Evolutionary conservation across 2,797 vertebrate species (phyloP), one percentile per base, ranked within the genome.

Genomic region (Myotis findleyi): DNA sequence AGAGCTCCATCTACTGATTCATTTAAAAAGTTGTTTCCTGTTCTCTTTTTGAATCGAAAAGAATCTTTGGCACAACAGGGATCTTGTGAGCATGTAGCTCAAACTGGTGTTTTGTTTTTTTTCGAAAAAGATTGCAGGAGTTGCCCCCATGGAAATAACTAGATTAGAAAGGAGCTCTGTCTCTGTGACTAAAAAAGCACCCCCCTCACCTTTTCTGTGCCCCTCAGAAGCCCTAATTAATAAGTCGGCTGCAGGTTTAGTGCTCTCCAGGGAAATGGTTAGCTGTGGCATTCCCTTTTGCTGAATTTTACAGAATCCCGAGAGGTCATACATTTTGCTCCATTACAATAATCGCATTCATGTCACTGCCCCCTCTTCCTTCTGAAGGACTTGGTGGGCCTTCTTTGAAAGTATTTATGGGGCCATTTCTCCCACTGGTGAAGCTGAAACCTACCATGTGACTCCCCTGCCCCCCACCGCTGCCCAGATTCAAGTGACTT

Each of bases 1-100:
- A 98, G 97, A 98, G 98, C 98, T 98, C 98, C 98, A 98, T 96
- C 98, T 98, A 98, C 97, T 98, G 98, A 98, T 98, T 76, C 25
- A 14, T 96, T 98, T 96, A 94, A 53, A 53, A 96, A 98, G 98
- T 38, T 62, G 93, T 96, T 82, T 47, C 9, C 55, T 20, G 36
- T 7, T 69, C 44, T 90, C 8, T 27, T 36, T 96, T 89, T 92
- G 95, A 97, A 96, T 92, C 57, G 8, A 77, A 97, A 97, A 89
- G 79, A 23, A 17, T 87, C 49, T 87, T 47, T 73, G n/a, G 62
- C 66, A 95, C 66, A 94, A 95, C 66, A 68, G 85, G 25, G 91
- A 95, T 88, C 88, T 94, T 96, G 94, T 93, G 89, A 71, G 80
- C 18, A 17, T 53, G 62, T 55, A 87, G 72, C 53, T 84, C 44